Evolutionary conservation across 1,140 invertebrate species (phyloP).

Genomic region (Thaumetopoea pityocampa): DNA sequence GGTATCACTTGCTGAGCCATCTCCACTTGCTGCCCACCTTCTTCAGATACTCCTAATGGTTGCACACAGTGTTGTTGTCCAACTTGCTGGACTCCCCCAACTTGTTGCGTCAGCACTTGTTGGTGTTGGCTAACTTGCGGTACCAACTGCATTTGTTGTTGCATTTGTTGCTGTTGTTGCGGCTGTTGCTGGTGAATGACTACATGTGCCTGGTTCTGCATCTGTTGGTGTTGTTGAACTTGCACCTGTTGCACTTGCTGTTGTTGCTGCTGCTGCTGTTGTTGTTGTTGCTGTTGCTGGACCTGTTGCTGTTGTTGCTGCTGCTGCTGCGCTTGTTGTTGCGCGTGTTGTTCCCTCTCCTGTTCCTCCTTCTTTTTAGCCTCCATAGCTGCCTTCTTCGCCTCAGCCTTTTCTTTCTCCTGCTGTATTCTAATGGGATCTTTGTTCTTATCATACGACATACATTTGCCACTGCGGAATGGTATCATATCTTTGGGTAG

Average conservation of each 20-base stretch:
- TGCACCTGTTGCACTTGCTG: constrained; percentile 48
- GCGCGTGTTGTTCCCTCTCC: constrained; percentile 57
- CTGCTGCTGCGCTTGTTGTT: constrained; percentile 58
- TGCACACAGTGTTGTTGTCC: constrained; percentile 70
- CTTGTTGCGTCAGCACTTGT: constrained; percentile 62
- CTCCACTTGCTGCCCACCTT: constrained; percentile 70
- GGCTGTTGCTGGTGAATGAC: constrained; percentile 69
- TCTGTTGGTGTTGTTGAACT: constrained; percentile 61
- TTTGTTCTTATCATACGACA: constrained; percentile 71
- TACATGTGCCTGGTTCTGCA: constrained; percentile 67
- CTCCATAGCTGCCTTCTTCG: constrained; percentile 64
- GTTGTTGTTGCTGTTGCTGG: constrained; percentile 49
- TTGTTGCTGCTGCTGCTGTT: constrained; percentile 55
- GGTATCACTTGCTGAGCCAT: constrained; percentile 80
- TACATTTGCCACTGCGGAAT: constrained; percentile 71
- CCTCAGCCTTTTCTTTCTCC: constrained; percentile 67
- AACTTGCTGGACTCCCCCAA: constrained; percentile 57
- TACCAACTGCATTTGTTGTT: constrained; percentile 70
- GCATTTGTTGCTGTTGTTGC: constrained; percentile 63
- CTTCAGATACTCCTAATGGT: constrained; percentile 64
- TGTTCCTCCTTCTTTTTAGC: constrained; percentile 68
- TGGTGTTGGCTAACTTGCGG: constrained; percentile 73
- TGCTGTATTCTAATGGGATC: constrained; percentile 69
- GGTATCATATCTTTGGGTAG: constrained; percentile 71
- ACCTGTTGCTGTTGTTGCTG: constrained; percentile 57